Base-by-base conservation (phyloP, 1,140 invertebrate genomes). In the Aphaenogaster ashmeadi region DNA sequence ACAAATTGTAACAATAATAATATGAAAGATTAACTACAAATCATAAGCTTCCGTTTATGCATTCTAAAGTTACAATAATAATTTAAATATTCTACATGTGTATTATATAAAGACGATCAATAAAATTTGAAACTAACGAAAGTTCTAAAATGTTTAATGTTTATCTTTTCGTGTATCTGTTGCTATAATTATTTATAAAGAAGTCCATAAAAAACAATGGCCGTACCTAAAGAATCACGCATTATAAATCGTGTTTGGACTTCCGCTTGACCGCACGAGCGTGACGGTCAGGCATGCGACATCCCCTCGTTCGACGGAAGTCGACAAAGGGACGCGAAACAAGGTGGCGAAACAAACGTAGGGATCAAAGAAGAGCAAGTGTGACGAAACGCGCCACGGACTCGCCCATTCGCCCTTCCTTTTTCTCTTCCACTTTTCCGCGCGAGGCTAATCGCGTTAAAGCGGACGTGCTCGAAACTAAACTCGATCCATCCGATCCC, bases 401-500 rank as follows among this genome's bases (percentile, higher is more conserved):
- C 27, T 66, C 27, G 4, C 44, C 54, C 33, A 18, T 44, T 80
- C 62, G 36, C 18, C n/a, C 41, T 50, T 33, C 2, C 44, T 62
- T 79, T 58, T 41, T 62, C 47, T n/a, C 18, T 18, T 60, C 64
- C 50, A 33, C 77, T 69, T 58, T 81, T 69, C 38, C 41, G 33
- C 64, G 47, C 74, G 50, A 56, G 38, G 58, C 86, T 92, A 92
- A 92, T 92, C 93, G 93, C 90, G 91, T 93, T 94, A 93, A 94
- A 94, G 93, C 93, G 91, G 93, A 94, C 93, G 93, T 93, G 92
- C 88, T 92, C 80, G 93, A 91, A 87, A 87, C 91, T 92, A 93
- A 92, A 90, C 89, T 84, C 91, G 85, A 54, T 84, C 69, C 13
- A 75, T n/a, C 54, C 27, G 69, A 84, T 84, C 80, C 44, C 41